A percentile compares a stretch with the other conserved stretches of the same genome.
phyloP scores from a whole-genome alignment of 2,113 vertebrate genomes.

The Psephotus haematonotus region DNA sequence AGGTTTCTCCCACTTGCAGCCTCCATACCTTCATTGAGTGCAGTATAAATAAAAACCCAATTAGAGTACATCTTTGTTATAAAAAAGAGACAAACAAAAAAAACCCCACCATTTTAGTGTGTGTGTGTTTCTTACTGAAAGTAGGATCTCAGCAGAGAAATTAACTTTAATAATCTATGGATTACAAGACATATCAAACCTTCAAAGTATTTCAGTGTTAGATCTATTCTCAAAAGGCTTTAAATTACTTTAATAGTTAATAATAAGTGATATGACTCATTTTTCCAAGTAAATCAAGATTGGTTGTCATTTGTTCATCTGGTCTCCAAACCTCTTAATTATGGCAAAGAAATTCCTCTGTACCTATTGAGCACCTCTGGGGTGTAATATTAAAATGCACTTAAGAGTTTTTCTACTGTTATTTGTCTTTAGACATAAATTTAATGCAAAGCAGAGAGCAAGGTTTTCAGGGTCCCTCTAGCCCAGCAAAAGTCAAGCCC shows the following conservation, averaged over 20 bases:
- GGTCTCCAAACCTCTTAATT: slow-evolving; percentile 40
- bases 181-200: slow-evolving; percentile 75
- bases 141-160: slow-evolving; percentile 75
- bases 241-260: slow-evolving; percentile 74
- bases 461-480: not conserved
- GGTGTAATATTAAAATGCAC: not conserved
- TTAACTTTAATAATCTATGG: slow-evolving; percentile 80
- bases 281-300: slow-evolving; percentile 60
- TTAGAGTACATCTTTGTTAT: slow-evolving; percentile 66
- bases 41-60: slow-evolving; percentile 67
- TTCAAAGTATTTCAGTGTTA: slow-evolving; percentile 70
- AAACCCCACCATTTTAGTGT: slow-evolving; percentile 26
- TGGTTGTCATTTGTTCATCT: slow-evolving; percentile 56
- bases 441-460: not conserved
- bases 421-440: not conserved
- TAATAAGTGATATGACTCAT: slow-evolving; percentile 66
- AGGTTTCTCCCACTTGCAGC: slow-evolving; percentile 41
- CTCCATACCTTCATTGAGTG: slow-evolving; percentile 58
- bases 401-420: not conserved
- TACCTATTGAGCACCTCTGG: not conserved
- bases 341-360: not conserved
- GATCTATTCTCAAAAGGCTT: slow-evolving; percentile 74
- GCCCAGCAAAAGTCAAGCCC: not conserved
- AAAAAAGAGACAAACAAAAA: slow-evolving; percentile 53
- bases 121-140: slow-evolving; percentile 58